Conservation (phyloP, 2,113 vertebrate species). For the Ondatra zibethicus region DNA sequence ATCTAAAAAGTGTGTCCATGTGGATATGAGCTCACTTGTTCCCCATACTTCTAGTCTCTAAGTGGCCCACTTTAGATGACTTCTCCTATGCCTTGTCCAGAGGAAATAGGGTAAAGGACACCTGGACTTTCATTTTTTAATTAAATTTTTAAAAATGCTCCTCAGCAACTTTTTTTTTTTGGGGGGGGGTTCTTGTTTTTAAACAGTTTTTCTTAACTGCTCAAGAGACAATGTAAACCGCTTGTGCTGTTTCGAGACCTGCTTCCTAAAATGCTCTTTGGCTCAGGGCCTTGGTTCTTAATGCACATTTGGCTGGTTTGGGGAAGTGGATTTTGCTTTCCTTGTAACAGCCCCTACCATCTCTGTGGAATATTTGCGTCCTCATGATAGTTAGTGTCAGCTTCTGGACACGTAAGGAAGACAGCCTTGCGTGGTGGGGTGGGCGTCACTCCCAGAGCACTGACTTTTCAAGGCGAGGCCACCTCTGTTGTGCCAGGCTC, state of each 20-base stretch:
- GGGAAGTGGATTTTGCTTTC: slow-evolving; percentile 54
- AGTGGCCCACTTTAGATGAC: slow-evolving; percentile 14
- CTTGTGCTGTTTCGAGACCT: slow-evolving; percentile 51
- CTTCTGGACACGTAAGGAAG: background rate
- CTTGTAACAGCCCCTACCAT: background rate
- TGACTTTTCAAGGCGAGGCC: background rate
- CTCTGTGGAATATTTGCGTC: slow-evolving; percentile 39
- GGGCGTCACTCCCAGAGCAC: background rate
- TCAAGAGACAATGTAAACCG: slow-evolving; percentile 58
- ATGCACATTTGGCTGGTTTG: slow-evolving; percentile 66
- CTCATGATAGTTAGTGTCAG: slow-evolving; percentile 38
- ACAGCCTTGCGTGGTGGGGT: background rate
- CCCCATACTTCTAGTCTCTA: background rate
- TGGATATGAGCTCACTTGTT: background rate
- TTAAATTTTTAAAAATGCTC: background rate
- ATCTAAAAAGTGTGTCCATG: background rate
- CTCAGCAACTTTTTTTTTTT: slow-evolving; percentile 61
- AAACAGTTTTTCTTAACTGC: slow-evolving; percentile 71
- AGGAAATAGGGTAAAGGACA: slow-evolving; percentile 28
- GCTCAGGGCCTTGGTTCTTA: slow-evolving; percentile 68
- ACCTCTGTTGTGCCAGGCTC: background rate
- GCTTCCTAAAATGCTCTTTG: slow-evolving; percentile 76
- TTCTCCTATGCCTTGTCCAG: slow-evolving; percentile 22
- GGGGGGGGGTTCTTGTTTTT: background rate
- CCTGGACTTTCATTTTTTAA: background rate